Percentiles rank a stretch among this genome's conserved stretches.
Evolutionary conservation across 2,113 vertebrate genomes (phyloP).

Genomic region (Osmerus mordax): DNA sequence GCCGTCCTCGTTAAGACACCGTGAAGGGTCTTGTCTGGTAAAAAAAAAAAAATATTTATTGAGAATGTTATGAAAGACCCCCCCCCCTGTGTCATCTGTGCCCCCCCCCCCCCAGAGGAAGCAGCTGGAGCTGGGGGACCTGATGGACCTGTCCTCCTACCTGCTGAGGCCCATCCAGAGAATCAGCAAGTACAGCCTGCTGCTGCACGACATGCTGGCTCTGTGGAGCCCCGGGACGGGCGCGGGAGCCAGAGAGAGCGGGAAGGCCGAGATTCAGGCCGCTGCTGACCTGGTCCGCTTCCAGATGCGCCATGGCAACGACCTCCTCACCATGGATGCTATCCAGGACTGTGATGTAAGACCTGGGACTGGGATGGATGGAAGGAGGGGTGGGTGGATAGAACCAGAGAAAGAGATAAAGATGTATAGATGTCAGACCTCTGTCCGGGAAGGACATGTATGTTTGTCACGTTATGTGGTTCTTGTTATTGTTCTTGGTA

Average conservation of each 20-base stretch:
- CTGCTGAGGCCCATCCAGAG: conserved; percentile 77
- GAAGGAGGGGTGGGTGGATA: background rate
- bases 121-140: conserved; percentile 72
- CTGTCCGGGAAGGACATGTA: too few relatives aligned
- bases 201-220: conserved; percentile 71
- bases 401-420: too few relatives aligned
- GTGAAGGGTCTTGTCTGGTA: too few relatives aligned
- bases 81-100: background rate
- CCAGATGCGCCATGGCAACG: conserved; percentile 75
- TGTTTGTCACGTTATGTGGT: too few relatives aligned
- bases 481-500: too few relatives aligned
- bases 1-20: too few relatives aligned
- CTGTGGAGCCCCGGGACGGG: conserved; percentile 29
- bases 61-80: background rate
- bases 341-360: conserved; percentile 78
- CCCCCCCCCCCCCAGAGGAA: conserved; percentile 59
- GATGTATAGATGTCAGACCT: too few relatives aligned
- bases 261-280: conserved; percentile 64
- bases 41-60: too few relatives aligned
- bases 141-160: conserved; percentile 77
- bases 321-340: conserved; percentile 78
- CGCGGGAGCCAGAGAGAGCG: background rate
- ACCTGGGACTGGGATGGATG: background rate
- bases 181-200: conserved; percentile 78
- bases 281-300: conserved; percentile 71